Evolutionary conservation across 2,113 vertebrate genomes (phyloP), one percentile per base, ranked within the genome.

Genomic region (Ursus arctos): DNA sequence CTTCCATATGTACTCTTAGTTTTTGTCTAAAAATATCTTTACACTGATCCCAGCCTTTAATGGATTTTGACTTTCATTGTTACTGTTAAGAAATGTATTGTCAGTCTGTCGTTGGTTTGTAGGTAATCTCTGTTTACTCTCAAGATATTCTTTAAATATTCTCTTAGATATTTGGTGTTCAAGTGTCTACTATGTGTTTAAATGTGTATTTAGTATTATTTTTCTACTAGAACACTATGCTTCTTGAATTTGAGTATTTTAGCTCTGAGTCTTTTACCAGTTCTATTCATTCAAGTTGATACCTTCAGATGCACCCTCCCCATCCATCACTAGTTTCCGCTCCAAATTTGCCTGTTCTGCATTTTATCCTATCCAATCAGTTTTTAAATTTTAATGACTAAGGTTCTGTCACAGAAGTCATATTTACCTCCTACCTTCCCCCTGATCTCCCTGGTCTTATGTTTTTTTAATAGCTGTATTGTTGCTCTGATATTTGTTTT

Each of bases 361-460:
- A 91, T 69, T 69, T 88, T 67, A 91, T 36, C 67, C 12, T 61
- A 87, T 7, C 31, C 31, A 77, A 47, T 91, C 36, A 88, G 40
- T 88, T 90, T 90, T 80, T 92, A 28, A 92, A 95, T 94, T 91
- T 88, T 94, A 31, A 55, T 28, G 47, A 80, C 57, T 87, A 33
- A 51, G 24, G 49, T 65, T 86, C 80, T 67, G 72, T 69, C 63
- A 65, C 6, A 22, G 3, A 96, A 85, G 26, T 91, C 18, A 67
- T 77, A 53, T 40, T 69, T 91, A 69, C 61, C 24, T 19, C 51
- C 47, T 16, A 53, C 12, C 53, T 18, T 26, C n/a, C 7, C 10
- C 40, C n/a, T 72, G 36, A 57, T 85, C 13, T 71, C 51, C 10
- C 33, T 28, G 14, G 55, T 55, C 88, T 87, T 49, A 82, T 6